A percentile compares a stretch with the other conserved stretches of the same genome.
Conservation (phyloP, 2,888 invertebrate genomes). For the Agrotis segetum region DNA sequence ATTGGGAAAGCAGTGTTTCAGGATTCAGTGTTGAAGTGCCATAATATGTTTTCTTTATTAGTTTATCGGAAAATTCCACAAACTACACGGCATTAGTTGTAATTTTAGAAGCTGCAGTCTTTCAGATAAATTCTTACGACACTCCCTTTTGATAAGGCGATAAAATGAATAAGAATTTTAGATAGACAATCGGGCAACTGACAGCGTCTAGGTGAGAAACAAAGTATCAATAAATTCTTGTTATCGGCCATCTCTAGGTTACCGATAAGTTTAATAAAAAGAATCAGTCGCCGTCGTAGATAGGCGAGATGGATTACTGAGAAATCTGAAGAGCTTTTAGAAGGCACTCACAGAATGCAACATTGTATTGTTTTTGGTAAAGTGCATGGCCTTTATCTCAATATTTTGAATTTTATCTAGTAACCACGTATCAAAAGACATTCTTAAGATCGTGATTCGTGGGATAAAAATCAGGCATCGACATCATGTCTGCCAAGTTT, state of each 20-base stretch:
- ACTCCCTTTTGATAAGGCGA: conserved; percentile 22
- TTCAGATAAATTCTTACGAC: conserved; percentile 16
- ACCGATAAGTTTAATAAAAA: conserved; percentile 17
- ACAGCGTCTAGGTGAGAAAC: conserved; percentile 30
- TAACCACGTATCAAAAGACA: not conserved
- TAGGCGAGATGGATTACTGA: conserved; percentile 29
- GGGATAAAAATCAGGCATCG: not conserved
- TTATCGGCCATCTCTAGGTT: conserved; percentile 45
- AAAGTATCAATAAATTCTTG: conserved; percentile 41
- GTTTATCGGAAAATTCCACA: too few relatives aligned
- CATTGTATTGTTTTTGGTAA: conserved; percentile 5
- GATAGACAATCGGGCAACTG: conserved; percentile 64
- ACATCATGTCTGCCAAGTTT: too few relatives aligned
- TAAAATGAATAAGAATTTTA: conserved; percentile 18
- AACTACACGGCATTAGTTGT: not conserved
- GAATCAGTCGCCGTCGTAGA: not conserved
- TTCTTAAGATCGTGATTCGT: not conserved
- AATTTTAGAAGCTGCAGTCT: conserved; percentile 14
- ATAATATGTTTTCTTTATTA: too few relatives aligned
- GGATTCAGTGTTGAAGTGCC: not conserved
- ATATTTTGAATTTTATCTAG: conserved; percentile 5
- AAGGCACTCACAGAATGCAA: conserved; percentile 12
- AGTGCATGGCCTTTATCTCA: not conserved
- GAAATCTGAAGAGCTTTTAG: conserved; percentile 16
- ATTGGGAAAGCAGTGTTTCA: not conserved